Base-by-base conservation (phyloP, 2,888 invertebrate species). In the Bombyx huttoni region DNA sequence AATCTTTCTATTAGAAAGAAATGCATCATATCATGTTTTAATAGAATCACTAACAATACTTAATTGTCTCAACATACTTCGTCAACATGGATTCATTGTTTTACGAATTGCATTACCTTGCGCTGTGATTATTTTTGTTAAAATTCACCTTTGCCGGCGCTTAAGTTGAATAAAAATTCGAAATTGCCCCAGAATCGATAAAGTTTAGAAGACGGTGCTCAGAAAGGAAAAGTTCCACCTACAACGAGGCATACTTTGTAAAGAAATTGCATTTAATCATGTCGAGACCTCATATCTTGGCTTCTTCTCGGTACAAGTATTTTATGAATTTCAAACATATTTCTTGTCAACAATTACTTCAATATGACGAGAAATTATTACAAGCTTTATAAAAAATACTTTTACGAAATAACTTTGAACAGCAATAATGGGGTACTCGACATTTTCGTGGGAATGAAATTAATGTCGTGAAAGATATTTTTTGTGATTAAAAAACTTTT, bases 181-280 rank as follows among this genome's bases (percentile, higher is more conserved):
- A 53, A 72, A 73, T 73, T 63, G 67, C 62, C 58, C 59, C 62
- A 60, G 61, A 66, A 68, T 66, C 61, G 62, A 58, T 55, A 56
- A 62, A 71, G 67, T 65, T 65, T 66, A 73, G 71, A 74, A 74
- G 67, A 64, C 67, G 66, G 64, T 67, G 68, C 60, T 58, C 66
- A 67, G 67, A 74, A 75, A 78, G 75, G 64, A 75, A 80, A 85
- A 85, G 75, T 85, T 85, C 61, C 65, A 40, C 40, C 40, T 65
- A 73, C 67, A 72, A 72, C 69, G 63, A 72, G 70, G 76, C 80
- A 86, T 83, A 82, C 79, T 85, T 86, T 68, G 65, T 70, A 70
- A 85, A 85, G 82, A 84, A 84, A 86, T 84, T 83, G 85, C 84
- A 85, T 85, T 85, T 79, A 79, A 81, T 83, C 78, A 84, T 81